These are phyloP conservation scores for Drosophila pseudoobscura DNA, from an alignment of 1,140 invertebrate species.

Conservation along the genomic window DNA sequence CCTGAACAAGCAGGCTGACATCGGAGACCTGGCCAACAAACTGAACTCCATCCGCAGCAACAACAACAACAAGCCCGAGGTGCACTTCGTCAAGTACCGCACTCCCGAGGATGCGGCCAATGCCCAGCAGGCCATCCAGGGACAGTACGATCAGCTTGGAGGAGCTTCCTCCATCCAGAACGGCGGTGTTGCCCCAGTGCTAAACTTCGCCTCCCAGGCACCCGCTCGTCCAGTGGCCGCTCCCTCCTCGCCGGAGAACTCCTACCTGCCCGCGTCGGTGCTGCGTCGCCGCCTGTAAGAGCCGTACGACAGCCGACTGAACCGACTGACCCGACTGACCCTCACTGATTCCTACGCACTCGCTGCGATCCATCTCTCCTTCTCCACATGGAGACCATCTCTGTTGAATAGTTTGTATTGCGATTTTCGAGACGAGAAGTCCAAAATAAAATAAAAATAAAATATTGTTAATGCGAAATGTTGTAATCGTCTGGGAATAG, in stretches of 20 bases:
- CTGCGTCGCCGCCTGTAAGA: conserved; percentile 57
- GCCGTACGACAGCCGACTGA: not conserved
- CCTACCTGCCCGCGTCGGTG: conserved; percentile 58
- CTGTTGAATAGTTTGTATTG: conserved; percentile 47
- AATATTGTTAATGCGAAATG: conserved; percentile 43
- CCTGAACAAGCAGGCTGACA: conserved; percentile 75
- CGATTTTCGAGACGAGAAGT: conserved; percentile 32
- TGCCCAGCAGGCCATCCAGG: conserved; percentile 71
- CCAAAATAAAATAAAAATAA: conserved; percentile 33
- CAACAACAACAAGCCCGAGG: conserved; percentile 72
- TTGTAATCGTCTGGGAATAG: conserved; percentile 13
- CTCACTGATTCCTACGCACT: conserved; percentile 59
- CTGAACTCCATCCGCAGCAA: conserved; percentile 62
- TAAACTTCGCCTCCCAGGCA: conserved; percentile 73
- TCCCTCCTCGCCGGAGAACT: conserved; percentile 38
- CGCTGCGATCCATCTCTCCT: conserved; percentile 16
- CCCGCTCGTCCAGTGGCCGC: conserved; percentile 40
- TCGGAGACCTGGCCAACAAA: conserved; percentile 70
- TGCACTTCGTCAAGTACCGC: conserved; percentile 80
- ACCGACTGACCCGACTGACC: conserved; percentile 50
- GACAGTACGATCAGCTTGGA: conserved; percentile 74
- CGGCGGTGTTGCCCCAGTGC: conserved; percentile 70
- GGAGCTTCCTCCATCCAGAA: conserved; percentile 60
- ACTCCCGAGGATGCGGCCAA: conserved; percentile 72
- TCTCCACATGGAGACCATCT: conserved; percentile 10